Evolutionary conservation across 1,140 invertebrate genomes (phyloP), one percentile per base, ranked within the genome.

Genomic region (Lasioglossum albipes): DNA sequence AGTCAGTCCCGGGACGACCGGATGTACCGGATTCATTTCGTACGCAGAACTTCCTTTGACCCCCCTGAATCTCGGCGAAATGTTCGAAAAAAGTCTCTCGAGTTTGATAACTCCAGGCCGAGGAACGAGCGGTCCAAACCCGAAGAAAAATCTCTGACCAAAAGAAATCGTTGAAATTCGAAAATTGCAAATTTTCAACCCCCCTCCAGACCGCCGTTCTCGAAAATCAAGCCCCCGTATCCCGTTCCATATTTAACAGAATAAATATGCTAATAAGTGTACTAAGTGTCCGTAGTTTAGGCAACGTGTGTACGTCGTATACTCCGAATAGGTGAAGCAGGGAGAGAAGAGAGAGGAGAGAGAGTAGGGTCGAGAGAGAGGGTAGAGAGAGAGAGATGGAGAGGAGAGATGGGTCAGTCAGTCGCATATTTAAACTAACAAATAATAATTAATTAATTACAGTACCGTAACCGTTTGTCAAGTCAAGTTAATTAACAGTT

Each of bases 241-340:
- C 82, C 66, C 42, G 42, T 68, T 84, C 85, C 73, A 84, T 87
- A 88, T 90, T 85, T 87, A 89, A 92, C 87, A 57, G 88, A 89
- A 89, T 91, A 91, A 93, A 89, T 91, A 91, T 89, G 87, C 91
- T 92, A 92, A 88, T 93, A 93, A 92, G 90, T 93, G 92, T 93
- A 92, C 84, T 93, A 93, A 93, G 91, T 93, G 93, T 93, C 90
- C 86, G 91, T 93, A 93, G 93, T 89, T 89, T 90, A 90, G 87
- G 85, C 90, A 92, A 92, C 91, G 89, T 88, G 89, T 89, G 83
- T 91, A 91, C 89, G 90, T 91, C 92, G 91, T 92, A 92, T 92
- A 91, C 89, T 92, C 91, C 71, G 87, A 82, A 89, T 90, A 89
- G 85, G 86, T 79, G 72, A 79, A 49, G 85, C 84, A 54, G 52